A percentile compares a stretch with the other conserved stretches of the same genome.
phyloP scores from a whole-genome alignment of 1,140 invertebrate genomes.

The Monomorium pharaonis region DNA sequence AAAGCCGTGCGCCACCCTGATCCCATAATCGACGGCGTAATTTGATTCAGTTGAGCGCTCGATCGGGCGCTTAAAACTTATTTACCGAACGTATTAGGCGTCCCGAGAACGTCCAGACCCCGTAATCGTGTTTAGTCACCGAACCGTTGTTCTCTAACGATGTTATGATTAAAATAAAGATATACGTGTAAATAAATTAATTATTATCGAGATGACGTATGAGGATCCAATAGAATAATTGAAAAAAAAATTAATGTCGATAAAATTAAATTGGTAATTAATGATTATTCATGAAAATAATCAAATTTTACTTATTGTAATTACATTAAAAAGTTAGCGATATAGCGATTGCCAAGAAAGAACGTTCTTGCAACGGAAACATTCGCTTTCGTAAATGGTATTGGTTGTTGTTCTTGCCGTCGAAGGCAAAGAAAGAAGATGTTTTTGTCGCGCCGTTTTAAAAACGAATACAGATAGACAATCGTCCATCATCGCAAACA shows the following conservation, averaged over 20 bases:
- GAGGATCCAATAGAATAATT: background rate
- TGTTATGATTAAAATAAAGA: background rate
- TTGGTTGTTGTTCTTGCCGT: background rate
- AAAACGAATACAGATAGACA: slow-evolving; percentile 18
- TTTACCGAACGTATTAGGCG: slow-evolving; percentile 38
- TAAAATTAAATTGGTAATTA: background rate
- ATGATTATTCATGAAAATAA: background rate
- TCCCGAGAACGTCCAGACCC: background rate
- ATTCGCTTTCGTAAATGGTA: background rate
- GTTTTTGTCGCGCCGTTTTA: slow-evolving; percentile 33
- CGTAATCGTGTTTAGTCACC: background rate
- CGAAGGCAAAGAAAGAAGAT: background rate
- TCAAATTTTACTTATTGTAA: background rate
- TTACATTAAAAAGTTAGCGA: slow-evolving; percentile 10
- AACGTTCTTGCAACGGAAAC: background rate
- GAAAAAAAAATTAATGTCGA: background rate
- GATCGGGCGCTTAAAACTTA: slow-evolving; percentile 53
- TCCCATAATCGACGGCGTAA: slow-evolving; percentile 62
- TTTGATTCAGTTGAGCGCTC: slow-evolving; percentile 50
- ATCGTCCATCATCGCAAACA: slow-evolving; percentile 41
- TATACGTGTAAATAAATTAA: background rate
- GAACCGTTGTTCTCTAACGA: background rate
- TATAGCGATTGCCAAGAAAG: background rate
- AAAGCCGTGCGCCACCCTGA: slow-evolving; percentile 41
- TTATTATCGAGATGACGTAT: background rate